phyloP scores from a whole-genome alignment of 2,888 invertebrate species.

The Trachelus troglodyta region DNA sequence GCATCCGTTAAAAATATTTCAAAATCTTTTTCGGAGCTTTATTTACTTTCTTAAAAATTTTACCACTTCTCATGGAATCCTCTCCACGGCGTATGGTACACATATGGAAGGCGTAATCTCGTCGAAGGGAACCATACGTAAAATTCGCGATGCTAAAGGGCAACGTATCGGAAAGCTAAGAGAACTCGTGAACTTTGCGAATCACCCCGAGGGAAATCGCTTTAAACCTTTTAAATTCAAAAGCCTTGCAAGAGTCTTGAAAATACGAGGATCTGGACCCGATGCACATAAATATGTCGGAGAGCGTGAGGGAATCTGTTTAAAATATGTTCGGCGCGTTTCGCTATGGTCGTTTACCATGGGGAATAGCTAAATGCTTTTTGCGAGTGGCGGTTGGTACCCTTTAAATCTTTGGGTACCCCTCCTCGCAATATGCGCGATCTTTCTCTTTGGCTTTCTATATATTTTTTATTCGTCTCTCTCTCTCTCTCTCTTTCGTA shows the following conservation, averaged over 20 bases:
- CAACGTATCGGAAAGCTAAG: background rate
- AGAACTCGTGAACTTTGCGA: conserved; percentile 43
- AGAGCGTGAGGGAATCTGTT: conserved; percentile 63
- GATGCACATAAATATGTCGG: conserved; percentile 59
- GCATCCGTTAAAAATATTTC: background rate
- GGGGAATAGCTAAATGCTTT: conserved; percentile 67
- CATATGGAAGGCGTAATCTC: background rate
- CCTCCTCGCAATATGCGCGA: conserved; percentile 26
- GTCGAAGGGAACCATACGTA: background rate
- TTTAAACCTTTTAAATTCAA: conserved; percentile 65
- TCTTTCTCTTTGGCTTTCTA: conserved; percentile 13
- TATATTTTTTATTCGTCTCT: background rate
- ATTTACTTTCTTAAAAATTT: conserved; percentile 1
- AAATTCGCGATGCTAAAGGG: background rate
- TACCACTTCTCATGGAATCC: background rate
- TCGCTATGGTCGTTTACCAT: conserved; percentile 66
- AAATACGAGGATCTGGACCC: background rate
- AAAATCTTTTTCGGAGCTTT: conserved; percentile 9
- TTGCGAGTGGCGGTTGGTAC: conserved; percentile 57
- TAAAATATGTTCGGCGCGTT: conserved; percentile 63
- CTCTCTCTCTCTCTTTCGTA: background rate
- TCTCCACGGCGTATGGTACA: background rate
- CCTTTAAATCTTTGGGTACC: conserved; percentile 64
- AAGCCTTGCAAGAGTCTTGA: conserved; percentile 35
- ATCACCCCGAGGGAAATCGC: conserved; percentile 63